Percentiles rank a stretch among this genome's conserved stretches.
Evolutionary conservation across 2,797 vertebrate species (phyloP).

Genomic region (Helostoma temminkii): DNA sequence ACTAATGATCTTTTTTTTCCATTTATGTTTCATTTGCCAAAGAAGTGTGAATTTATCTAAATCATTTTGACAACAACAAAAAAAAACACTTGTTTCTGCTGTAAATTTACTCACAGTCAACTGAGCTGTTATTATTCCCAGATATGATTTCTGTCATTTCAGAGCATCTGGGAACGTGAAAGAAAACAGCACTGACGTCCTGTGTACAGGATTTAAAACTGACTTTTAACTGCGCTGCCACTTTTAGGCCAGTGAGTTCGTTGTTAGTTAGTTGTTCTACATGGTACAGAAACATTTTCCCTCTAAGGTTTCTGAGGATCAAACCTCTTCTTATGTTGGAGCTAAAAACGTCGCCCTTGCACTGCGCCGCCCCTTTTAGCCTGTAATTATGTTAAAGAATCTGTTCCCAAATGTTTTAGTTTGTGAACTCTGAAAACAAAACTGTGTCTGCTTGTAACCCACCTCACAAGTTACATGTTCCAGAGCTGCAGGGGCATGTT

Average conservation of each 20-base stretch:
- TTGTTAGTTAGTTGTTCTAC: too few relatives aligned
- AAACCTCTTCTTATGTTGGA: neutral
- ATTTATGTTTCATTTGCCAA: neutral
- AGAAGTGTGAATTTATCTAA: neutral
- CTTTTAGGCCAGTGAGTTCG: too few relatives aligned
- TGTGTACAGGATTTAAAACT: neutral
- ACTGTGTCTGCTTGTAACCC: neutral
- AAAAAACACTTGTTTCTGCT: neutral
- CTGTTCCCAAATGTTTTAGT: neutral
- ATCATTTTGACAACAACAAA: neutral
- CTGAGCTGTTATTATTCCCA: neutral
- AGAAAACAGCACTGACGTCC: neutral
- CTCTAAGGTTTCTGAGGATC: too few relatives aligned
- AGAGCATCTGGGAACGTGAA: too few relatives aligned
- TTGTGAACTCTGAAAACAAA: neutral
- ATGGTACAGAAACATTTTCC: too few relatives aligned
- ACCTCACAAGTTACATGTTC: neutral
- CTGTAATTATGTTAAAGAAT: constrained; percentile 6
- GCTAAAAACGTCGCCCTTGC: constrained; percentile 11
- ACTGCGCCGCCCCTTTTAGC: neutral
- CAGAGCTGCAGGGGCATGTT: neutral
- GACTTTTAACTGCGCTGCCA: too few relatives aligned
- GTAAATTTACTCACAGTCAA: neutral
- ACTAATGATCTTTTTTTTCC: constrained; percentile 1
- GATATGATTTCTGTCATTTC: neutral